These are phyloP conservation scores for Mesodorylaimus sp. DNA, from an alignment of 2,888 invertebrate genomes.

Conservation along the genomic window DNA sequence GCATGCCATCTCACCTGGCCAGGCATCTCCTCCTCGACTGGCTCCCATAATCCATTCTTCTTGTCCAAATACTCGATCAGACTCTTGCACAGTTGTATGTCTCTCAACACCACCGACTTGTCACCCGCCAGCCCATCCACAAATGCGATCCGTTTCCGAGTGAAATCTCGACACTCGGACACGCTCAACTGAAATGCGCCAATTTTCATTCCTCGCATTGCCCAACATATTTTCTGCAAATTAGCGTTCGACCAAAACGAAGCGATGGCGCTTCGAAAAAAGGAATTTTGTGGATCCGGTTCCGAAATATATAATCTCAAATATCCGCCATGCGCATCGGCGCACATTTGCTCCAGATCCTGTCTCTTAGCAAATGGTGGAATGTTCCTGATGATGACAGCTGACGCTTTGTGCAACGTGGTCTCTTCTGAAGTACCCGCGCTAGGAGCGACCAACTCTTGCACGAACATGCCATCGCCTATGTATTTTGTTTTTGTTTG, in stretches of 20 bases:
- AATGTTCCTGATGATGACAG: conserved; percentile 9
- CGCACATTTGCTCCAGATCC: conserved; percentile 10
- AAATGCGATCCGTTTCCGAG: neutral
- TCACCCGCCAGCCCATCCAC: conserved; percentile 12
- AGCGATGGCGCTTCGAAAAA: conserved; percentile 8
- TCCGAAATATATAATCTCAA: conserved; percentile 6
- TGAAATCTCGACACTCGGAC: conserved; percentile 10
- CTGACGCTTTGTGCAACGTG: neutral
- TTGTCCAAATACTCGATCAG: conserved; percentile 12
- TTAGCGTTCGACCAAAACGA: conserved; percentile 12
- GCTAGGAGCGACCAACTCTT: neutral
- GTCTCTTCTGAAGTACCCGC: neutral
- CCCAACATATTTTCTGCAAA: conserved; percentile 9
- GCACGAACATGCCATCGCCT: conserved; percentile 2
- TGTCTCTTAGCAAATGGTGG: conserved; percentile 7
- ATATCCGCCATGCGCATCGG: conserved; percentile 12
- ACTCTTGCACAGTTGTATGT: conserved; percentile 13
- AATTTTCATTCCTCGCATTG: too few relatives aligned
- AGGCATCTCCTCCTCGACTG: neutral
- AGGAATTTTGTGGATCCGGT: conserved; percentile 1
- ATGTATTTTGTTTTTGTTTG: neutral
- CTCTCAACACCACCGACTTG: conserved; percentile 12
- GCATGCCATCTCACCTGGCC: too few relatives aligned
- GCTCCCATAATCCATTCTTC: conserved; percentile 8
- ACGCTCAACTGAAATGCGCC: conserved; percentile 1